Evolutionary conservation across 2,113 vertebrate genomes (phyloP), one percentile per base, ranked within the genome.

Genomic region (Strix aluco): DNA sequence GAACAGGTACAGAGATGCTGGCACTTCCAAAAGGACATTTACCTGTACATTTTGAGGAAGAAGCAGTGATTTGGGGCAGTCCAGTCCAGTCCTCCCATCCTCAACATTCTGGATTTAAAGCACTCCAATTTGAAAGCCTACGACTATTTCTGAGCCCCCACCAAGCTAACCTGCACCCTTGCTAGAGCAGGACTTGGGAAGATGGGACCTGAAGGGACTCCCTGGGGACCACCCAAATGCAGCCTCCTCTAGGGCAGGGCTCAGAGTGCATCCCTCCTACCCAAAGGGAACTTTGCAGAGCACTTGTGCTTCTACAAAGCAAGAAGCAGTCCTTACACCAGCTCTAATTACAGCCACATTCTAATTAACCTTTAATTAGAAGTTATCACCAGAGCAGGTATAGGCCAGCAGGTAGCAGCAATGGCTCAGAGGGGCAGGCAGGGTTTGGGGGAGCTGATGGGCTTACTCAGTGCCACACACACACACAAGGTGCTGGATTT

Each of bases 221-320:
- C n/a, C 32, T 20, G 9, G 22, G 15, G 26, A 65, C 17, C 21
- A 30, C 40, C 19, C 29, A 36, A 10, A 13, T 5, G 25, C 34
- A 62, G n/a, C 3, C 19, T 27, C 13, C n/a, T 3, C 55, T 1
- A 0, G 9, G 6, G 11, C 16, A 47, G 49, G 30, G 26, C 49
- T 55, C n/a, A 7, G 25, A 72, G 38, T 10, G 12, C 2, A 1
- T 22, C 71, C 47, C 66, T 11, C 18, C 47, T 49, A 17, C 11
- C 62, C 15, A 18, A 20, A n/a, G 36, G 27, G 51, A 71, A 18
- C 9, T 61, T 15, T 19, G 27, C 36, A 47, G 65, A 46, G 55
- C 62, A 23, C 10, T 13, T 15, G 27, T 52, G 49, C 59, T 62
- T 26, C 34, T 16, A 36, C 10, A 25, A 8, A 11, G 34, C 8